These are phyloP conservation scores for Pristionchus maxplancki DNA, from an alignment of 2,888 invertebrate species.

Conservation along the genomic window DNA sequence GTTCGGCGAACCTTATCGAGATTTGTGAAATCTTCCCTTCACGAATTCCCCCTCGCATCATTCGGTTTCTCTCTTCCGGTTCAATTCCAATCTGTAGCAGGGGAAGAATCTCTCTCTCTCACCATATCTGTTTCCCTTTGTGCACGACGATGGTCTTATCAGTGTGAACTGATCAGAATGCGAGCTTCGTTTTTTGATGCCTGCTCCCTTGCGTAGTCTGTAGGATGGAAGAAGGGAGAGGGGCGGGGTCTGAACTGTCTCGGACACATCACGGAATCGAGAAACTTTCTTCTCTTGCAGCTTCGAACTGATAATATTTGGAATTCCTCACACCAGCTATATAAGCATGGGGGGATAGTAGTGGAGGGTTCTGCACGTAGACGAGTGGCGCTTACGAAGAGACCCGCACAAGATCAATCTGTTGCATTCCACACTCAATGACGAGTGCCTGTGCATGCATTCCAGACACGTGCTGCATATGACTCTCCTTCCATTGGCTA, in stretches of 20 bases:
- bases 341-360: background rate
- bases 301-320: constrained; percentile 33
- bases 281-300: constrained; percentile 20
- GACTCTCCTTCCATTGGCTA: too few species aligned
- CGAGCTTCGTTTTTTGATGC: constrained; percentile 18
- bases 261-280: background rate
- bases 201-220: background rate
- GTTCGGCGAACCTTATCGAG: constrained; percentile 33
- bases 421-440: background rate
- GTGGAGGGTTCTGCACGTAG: background rate
- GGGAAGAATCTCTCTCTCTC: background rate
- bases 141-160: background rate
- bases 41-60: background rate
- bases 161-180: background rate
- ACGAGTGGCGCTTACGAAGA: too few species aligned
- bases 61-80: background rate
- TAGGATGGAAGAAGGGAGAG: background rate
- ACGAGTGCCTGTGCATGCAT: too few species aligned
- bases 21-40: constrained; percentile 14
- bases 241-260: constrained; percentile 9
- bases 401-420: background rate
- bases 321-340: background rate
- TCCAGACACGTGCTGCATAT: too few species aligned
- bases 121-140: background rate
- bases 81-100: background rate